These are phyloP conservation scores for Psix sp. DNA, from an alignment of 1,140 invertebrate species.

Conservation along the genomic window DNA sequence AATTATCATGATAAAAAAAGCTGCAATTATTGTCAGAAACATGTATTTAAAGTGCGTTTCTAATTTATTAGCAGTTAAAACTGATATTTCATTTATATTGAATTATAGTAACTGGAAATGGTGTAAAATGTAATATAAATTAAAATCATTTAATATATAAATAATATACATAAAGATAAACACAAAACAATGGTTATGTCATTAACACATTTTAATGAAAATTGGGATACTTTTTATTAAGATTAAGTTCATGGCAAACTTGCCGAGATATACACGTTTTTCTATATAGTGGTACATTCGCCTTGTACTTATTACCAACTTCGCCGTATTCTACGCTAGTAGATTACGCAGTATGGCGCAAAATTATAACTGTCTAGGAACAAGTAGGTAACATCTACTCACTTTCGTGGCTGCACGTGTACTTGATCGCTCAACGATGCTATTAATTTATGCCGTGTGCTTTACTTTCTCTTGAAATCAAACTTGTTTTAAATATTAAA, in stretches of 20 bases:
- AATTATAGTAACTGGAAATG: too few relatives aligned
- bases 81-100: too few relatives aligned
- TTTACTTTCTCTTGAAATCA: too few relatives aligned
- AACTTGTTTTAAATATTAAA: too few relatives aligned
- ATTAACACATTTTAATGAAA: slow-evolving; percentile 5
- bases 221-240: slow-evolving; percentile 18
- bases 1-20: too few relatives aligned
- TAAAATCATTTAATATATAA: too few relatives aligned
- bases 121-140: too few relatives aligned
- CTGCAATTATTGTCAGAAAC: too few relatives aligned
- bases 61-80: too few relatives aligned
- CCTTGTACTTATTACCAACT: slow-evolving; percentile 48
- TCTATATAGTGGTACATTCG: slow-evolving; percentile 24
- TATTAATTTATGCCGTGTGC: slow-evolving; percentile 58
- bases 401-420: slow-evolving; percentile 53
- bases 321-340: slow-evolving; percentile 28
- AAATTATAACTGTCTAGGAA: slow-evolving; percentile 58
- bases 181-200: too few relatives aligned
- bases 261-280: slow-evolving; percentile 25
- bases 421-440: slow-evolving; percentile 45
- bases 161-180: too few relatives aligned
- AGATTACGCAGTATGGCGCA: slow-evolving; percentile 43
- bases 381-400: slow-evolving; percentile 60
- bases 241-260: slow-evolving; percentile 21
- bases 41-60: too few relatives aligned